These are phyloP conservation scores for Nymphalis io DNA, from an alignment of 1,140 invertebrate genomes.

Conservation along the genomic window DNA sequence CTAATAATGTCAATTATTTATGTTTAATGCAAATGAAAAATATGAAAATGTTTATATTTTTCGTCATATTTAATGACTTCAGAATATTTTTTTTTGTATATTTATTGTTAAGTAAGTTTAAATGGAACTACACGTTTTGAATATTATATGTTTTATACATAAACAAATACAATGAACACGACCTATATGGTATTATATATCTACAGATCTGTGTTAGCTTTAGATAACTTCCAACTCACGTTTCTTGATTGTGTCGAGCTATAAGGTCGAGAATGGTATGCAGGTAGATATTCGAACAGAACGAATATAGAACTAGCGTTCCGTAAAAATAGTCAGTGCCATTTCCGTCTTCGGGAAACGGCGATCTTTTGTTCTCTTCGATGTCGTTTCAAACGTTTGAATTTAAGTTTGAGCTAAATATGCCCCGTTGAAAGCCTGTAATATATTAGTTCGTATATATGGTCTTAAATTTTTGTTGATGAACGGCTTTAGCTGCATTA, in stretches of 20 bases:
- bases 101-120: background rate
- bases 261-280: constrained; percentile 55
- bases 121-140: background rate
- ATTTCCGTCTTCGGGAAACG: constrained; percentile 72
- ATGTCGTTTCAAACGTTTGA: constrained; percentile 13
- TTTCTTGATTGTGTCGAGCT: constrained; percentile 7
- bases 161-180: background rate
- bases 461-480: no score
- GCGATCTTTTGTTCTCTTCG: constrained; percentile 62
- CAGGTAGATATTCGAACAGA: constrained; percentile 38
- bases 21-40: no score
- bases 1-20: no score
- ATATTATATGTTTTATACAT: no score
- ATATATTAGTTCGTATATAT: background rate
- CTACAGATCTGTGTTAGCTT: constrained; percentile 18
- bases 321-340: constrained; percentile 69
- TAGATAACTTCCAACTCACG: constrained; percentile 14
- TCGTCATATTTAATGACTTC: no score
- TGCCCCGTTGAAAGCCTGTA: background rate
- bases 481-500: no score
- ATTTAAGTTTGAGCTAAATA: constrained; percentile 11
- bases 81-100: no score
- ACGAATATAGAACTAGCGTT: constrained; percentile 57
- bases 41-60: no score
- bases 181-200: background rate